These are phyloP conservation scores for Albula goreensis DNA, from an alignment of 2,113 vertebrate genomes.

Conservation along the genomic window DNA sequence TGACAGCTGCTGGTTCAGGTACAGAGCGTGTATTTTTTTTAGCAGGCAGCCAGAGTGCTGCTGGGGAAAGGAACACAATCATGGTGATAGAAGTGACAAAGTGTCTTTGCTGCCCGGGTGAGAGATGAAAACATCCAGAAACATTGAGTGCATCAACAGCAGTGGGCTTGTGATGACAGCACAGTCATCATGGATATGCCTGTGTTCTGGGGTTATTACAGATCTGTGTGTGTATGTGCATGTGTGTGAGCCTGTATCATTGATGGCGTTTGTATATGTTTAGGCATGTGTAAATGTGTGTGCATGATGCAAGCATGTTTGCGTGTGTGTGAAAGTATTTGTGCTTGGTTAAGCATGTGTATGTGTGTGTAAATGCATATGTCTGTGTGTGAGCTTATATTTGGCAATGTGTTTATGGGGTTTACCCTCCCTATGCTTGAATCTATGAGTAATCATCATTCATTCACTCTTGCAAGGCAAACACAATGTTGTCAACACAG, in stretches of 20 bases:
- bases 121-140: background rate
- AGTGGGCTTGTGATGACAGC: background rate
- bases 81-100: background rate
- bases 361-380: too few species aligned
- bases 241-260: background rate
- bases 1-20: too few species aligned
- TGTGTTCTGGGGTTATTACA: slow-evolving; percentile 17
- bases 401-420: too few species aligned
- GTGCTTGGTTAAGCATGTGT: too few species aligned
- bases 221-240: slow-evolving; percentile 16
- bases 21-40: too few species aligned
- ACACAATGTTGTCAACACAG: slow-evolving; percentile 21
- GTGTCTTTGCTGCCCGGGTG: background rate
- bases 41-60: too few species aligned
- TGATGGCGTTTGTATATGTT: background rate
- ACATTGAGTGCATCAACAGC: background rate
- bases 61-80: background rate
- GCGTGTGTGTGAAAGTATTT: too few species aligned
- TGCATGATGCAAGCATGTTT: too few species aligned
- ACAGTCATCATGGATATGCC: background rate
- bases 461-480: slow-evolving; percentile 22
- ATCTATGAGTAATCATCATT: slow-evolving; percentile 14
- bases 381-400: too few species aligned
- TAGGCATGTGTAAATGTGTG: too few species aligned
- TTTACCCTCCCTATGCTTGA: background rate